Conservation (phyloP, 2,113 vertebrate species). For the Cyanoderma ruficeps region DNA sequence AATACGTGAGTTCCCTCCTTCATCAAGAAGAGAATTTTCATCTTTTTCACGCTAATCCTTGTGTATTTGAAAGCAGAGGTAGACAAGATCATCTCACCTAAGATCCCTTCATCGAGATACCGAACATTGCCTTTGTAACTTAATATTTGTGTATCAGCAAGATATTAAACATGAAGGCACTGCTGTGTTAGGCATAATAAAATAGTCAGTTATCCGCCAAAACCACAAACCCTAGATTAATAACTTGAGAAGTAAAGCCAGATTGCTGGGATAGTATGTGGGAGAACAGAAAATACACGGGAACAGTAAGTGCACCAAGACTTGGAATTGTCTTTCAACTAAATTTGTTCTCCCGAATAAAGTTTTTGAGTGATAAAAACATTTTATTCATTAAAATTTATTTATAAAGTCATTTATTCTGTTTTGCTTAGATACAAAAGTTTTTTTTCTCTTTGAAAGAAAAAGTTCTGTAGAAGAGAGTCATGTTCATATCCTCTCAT, state of each 20-base stretch:
- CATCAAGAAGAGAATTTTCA: background rate
- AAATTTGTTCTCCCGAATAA: background rate
- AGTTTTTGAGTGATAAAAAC: constrained; percentile 3
- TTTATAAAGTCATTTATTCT: background rate
- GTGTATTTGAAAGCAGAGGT: background rate
- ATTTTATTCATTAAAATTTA: background rate
- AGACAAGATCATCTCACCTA: background rate
- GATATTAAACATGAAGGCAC: background rate
- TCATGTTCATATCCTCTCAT: background rate
- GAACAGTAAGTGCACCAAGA: background rate
- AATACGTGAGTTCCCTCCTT: background rate
- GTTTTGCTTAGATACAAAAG: background rate
- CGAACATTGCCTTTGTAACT: background rate
- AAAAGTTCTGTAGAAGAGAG: constrained; percentile 4
- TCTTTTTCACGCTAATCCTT: background rate
- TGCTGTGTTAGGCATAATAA: background rate
- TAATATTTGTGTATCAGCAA: background rate
- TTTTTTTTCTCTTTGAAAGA: constrained; percentile 1
- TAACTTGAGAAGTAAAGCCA: background rate
- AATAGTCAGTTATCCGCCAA: background rate
- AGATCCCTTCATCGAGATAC: background rate
- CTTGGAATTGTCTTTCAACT: background rate
- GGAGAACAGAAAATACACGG: background rate
- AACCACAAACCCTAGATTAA: constrained; percentile 4
- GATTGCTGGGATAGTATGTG: background rate